phyloP scores from a whole-genome alignment of 2,113 vertebrate genomes.

The Onychostoma macrolepis region DNA sequence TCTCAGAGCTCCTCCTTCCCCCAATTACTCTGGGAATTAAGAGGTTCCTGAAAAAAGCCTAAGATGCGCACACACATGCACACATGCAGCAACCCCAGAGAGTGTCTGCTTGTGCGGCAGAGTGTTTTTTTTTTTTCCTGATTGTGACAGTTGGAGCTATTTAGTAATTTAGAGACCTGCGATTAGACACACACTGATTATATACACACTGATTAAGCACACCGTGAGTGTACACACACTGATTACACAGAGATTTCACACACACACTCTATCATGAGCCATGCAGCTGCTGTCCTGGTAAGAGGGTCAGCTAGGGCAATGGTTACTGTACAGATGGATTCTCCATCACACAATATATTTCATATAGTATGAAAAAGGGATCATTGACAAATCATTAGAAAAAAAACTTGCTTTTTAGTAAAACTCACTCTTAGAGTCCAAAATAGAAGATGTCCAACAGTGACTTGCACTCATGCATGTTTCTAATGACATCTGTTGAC shows the following conservation, averaged over 20 bases:
- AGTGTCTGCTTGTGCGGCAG: not conserved
- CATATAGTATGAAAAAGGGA: not conserved
- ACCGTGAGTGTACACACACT: constrained; percentile 1
- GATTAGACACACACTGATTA: constrained; percentile 33
- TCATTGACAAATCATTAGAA: too few species aligned
- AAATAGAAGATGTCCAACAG: not conserved
- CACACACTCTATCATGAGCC: not conserved
- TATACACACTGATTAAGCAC: constrained; percentile 38
- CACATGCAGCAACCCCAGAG: not conserved
- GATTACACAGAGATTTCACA: constrained; percentile 10
- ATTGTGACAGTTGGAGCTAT: constrained; percentile 35
- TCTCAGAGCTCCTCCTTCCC: not conserved
- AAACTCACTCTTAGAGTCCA: not conserved
- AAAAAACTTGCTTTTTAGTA: too few species aligned
- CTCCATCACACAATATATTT: not conserved
- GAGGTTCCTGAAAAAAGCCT: not conserved
- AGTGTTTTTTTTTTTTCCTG: not conserved
- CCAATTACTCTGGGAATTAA: constrained; percentile 10
- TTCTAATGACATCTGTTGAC: constrained; percentile 14
- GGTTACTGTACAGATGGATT: not conserved
- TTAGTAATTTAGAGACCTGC: constrained; percentile 32
- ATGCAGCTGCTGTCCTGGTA: not conserved
- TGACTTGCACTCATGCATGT: not conserved
- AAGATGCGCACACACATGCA: not conserved
- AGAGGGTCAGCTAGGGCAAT: not conserved